A percentile compares a stretch with the other conserved stretches of the same genome.
Conservation (phyloP, 2,888 invertebrate species). For the Heliconius cydno region DNA sequence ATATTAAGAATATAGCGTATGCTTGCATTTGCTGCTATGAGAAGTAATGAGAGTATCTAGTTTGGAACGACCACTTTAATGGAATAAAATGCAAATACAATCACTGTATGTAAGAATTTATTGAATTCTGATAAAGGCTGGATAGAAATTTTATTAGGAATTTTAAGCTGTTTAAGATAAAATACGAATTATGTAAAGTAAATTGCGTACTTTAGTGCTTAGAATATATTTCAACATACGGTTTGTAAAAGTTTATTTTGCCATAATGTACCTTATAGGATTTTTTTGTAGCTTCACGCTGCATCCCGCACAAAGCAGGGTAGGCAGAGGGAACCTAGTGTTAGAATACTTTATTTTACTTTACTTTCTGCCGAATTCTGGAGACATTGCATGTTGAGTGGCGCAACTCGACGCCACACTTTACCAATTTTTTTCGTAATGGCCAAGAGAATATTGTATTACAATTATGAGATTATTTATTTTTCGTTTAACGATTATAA, state of each 20-base stretch:
- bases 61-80: conserved; percentile 19
- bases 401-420: too few relatives aligned
- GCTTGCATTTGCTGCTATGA: not conserved
- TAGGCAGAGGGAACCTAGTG: too few relatives aligned
- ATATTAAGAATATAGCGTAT: not conserved
- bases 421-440: too few relatives aligned
- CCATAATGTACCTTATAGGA: not conserved
- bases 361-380: too few relatives aligned
- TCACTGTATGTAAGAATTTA: conserved; percentile 33
- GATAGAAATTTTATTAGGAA: conserved; percentile 24
- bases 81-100: conserved; percentile 35
- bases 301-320: too few relatives aligned
- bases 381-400: too few relatives aligned
- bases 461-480: not conserved
- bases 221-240: conserved; percentile 1
- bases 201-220: conserved; percentile 12
- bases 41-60: conserved; percentile 14
- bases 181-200: conserved; percentile 25
- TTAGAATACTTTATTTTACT: too few relatives aligned
- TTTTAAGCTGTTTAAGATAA: conserved; percentile 33
- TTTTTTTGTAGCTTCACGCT: not conserved
- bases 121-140: conserved; percentile 23
- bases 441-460: not conserved
- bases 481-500: not conserved
- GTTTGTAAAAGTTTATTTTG: not conserved